Evolutionary conservation across 2,888 invertebrate species (phyloP).

Genomic region (Microdon myrmicae): DNA sequence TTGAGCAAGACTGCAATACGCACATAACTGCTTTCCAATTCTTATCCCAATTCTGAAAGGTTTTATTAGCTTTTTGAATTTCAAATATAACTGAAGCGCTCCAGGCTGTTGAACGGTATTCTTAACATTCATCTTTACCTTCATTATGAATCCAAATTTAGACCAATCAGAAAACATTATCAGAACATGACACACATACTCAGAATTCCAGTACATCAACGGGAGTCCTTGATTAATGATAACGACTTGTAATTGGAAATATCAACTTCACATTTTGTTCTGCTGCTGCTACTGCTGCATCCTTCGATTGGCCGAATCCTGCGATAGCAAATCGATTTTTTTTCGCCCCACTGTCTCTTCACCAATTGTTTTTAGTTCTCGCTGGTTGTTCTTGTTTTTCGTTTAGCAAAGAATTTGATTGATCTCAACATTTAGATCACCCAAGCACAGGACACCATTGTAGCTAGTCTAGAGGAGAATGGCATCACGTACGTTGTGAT

Average conservation of each 20-base stretch:
- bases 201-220: no score
- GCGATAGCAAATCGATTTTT: slow-evolving; percentile 36
- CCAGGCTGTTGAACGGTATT: no score
- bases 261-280: slow-evolving; percentile 46
- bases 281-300: slow-evolving; percentile 10
- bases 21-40: no score
- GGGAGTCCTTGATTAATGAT: slow-evolving; percentile 53
- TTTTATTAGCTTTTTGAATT: no score
- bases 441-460: slow-evolving; percentile 25
- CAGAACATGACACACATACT: no score
- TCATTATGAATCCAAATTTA: no score
- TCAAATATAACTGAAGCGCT: no score
- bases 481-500: slow-evolving; percentile 42
- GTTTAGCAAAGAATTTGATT: slow-evolving; percentile 48
- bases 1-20: no score
- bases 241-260: slow-evolving; percentile 50
- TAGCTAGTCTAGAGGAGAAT: slow-evolving; percentile 19
- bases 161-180: no score
- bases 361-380: slow-evolving; percentile 14
- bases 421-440: slow-evolving; percentile 47
- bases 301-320: slow-evolving; percentile 22
- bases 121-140: no score
- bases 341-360: slow-evolving; percentile 27
- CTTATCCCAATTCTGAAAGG: no score
- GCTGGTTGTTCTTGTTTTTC: no score